Percentiles rank a stretch among this genome's conserved stretches.
phyloP scores from a whole-genome alignment of 2,113 vertebrate species.

The Rhinichthys klamathensis region DNA sequence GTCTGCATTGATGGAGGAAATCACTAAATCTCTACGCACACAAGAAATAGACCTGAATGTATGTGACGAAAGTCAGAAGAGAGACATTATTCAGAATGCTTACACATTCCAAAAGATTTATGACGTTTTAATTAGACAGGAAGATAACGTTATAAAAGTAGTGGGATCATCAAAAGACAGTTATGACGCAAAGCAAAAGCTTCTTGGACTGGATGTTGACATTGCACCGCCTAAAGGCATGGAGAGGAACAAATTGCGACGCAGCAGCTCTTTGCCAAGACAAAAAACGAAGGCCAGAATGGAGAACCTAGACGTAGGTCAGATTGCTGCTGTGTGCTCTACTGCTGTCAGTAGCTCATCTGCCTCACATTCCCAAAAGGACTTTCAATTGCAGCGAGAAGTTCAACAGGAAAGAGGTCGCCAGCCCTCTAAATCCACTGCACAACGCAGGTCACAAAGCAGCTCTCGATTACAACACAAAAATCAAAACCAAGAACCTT shows the following conservation, averaged over 20 bases:
- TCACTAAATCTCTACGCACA: constrained; percentile 48
- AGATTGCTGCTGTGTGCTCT: background rate
- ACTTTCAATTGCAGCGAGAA: background rate
- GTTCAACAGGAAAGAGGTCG: background rate
- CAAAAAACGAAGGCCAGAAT: background rate
- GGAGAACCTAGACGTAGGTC: fast-evolving
- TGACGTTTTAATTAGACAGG: constrained; percentile 52
- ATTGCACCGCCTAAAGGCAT: fast-evolving
- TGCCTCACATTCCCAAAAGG: constrained; percentile 16
- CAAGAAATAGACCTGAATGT: constrained; percentile 61
- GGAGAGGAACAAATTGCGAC: background rate
- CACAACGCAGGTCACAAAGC: background rate
- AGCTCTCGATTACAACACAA: background rate
- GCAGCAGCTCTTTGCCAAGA: constrained; percentile 64
- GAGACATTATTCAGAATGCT: background rate
- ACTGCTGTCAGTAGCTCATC: constrained; percentile 10
- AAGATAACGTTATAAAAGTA: constrained; percentile 53
- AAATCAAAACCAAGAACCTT: background rate
- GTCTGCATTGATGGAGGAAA: constrained; percentile 28
- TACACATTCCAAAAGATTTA: background rate
- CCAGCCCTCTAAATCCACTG: background rate
- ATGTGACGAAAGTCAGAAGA: fast-evolving
- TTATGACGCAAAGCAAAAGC: constrained; percentile 61
- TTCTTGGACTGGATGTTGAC: constrained; percentile 18
- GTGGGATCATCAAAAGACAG: constrained; percentile 63